Evolutionary conservation across 2,113 vertebrate genomes (phyloP).

Genomic region (Chiloscyllium plagiosum): DNA sequence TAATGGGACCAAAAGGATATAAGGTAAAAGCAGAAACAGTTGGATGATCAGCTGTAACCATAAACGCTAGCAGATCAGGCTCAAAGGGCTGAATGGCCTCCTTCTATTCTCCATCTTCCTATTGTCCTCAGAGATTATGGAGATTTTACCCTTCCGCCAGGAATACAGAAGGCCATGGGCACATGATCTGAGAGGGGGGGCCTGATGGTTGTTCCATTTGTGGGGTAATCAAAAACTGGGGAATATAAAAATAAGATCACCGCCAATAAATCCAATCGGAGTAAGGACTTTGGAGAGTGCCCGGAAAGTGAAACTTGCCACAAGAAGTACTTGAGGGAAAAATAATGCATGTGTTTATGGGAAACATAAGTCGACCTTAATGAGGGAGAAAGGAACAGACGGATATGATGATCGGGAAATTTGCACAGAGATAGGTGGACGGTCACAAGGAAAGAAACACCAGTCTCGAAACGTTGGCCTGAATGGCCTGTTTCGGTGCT

Average conservation of each 20-base stretch:
- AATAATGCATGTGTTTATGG: neutral
- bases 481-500: neutral
- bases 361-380: neutral
- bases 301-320: neutral
- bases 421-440: no score
- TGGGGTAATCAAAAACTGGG: neutral
- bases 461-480: neutral
- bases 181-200: no score
- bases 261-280: neutral
- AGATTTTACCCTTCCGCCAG: no score
- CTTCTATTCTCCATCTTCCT: no score
- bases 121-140: no score
- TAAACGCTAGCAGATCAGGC: no score
- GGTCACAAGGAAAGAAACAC: neutral
- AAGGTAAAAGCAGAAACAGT: no score
- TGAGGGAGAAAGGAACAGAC: neutral
- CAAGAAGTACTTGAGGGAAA: neutral
- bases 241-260: neutral
- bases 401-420: neutral
- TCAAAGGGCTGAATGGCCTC: no score
- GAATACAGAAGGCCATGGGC: no score
- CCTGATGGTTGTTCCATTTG: no score
- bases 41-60: no score
- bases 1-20: no score
- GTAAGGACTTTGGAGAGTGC: neutral